Evolutionary conservation across 37 sponge, comb jelly and placozoan species (phyloP), one percentile per base, ranked within the genome.

Genomic region (Spongia lamella): DNA sequence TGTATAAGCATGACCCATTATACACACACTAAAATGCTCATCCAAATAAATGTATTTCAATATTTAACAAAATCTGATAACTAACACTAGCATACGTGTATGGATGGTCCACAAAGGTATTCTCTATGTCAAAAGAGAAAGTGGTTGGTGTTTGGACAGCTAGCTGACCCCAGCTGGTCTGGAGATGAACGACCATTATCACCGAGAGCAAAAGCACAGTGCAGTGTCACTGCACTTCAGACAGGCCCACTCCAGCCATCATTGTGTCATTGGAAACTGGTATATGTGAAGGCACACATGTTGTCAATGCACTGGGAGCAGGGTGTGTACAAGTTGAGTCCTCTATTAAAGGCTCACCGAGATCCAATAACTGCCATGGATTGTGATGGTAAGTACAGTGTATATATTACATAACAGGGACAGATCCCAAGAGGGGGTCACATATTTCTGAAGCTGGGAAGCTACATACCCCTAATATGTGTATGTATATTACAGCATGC

Each of bases 311-410:
- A 94, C 62, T 94, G 95, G 95, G 70, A 31, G 21, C 32, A 49
- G 16, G 95, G 95, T 7, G 47, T 68, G 16, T 90, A 94, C 62
- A 51, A 0, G 7, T 49, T 82, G 25, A 24, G 69, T 17, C 84
- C 88, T 29, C 63, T 79, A 33, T 43, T 90, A 59, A 79, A 68
- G 53, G 95, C 89, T 29, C 92, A 94, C 66, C 53, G 52, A 54
- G 58, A 77, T 17, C 77, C 82, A 9, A 85, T 90, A 21, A 86
- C 82, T 17, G n/a, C 79, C 20, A 80, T 94, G 20, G 79, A 68
- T 31, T 64, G 77, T 80, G 84, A 83, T 22, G 86, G 93, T 92
- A 21, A 16, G 86, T 39, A n/a, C n/a, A n/a, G n/a, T n/a, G n/a
- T n/a, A n/a, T n/a, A n/a, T n/a, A n/a, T n/a, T n/a, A n/a, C n/a